Evolutionary conservation across 2,113 vertebrate genomes (phyloP), one percentile per base, ranked within the genome.

Genomic region (Pachypanchax playfairii): DNA sequence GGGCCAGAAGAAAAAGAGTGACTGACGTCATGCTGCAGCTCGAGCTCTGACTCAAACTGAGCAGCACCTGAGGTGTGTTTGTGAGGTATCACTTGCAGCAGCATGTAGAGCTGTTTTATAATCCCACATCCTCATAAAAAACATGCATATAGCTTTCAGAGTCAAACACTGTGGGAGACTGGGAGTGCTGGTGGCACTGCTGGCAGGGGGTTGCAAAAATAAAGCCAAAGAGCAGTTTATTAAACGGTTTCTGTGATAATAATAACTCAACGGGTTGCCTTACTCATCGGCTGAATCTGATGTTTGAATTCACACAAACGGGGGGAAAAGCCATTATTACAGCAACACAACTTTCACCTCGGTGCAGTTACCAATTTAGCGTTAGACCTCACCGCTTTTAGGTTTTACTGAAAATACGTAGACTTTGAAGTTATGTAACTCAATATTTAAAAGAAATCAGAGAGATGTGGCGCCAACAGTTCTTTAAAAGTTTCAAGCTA

Each of bases 181-280:
- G 41, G 44, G 46, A 68, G 53, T 35, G 54, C 8, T 44, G 68
- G 71, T 66, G 71, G 44, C 42, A 31, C 51, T 48, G 33, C 82
- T 78, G 60, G 75, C 38, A 41, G 75, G 82, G 77, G 70, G 73
- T 41, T 25, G 31, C 44, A 66, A 49, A 80, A 72, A 79, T 54
- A 78, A 73, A 74, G 61, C 53, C 33, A 82, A 65, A 80, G 64
- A 50, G 46, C 53, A 56, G 55, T 75, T 58, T 74, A 71, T 69
- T 46, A 62, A 71, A 61, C 54, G 25, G 75, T 77, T 83, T 80
- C 57, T 51, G 35, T 70, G 60, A 71, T 72, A 79, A 73, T 78
- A 44, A 54, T 44, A 46, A 60, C 48, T 47, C 44, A 1, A 35
- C n/a, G 4, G 65, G 75, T 68, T 60, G 60, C 43, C 63, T 76